These are phyloP conservation scores for Tauraco erythrolophus DNA, from an alignment of 2,113 vertebrate species.

Conservation along the genomic window DNA sequence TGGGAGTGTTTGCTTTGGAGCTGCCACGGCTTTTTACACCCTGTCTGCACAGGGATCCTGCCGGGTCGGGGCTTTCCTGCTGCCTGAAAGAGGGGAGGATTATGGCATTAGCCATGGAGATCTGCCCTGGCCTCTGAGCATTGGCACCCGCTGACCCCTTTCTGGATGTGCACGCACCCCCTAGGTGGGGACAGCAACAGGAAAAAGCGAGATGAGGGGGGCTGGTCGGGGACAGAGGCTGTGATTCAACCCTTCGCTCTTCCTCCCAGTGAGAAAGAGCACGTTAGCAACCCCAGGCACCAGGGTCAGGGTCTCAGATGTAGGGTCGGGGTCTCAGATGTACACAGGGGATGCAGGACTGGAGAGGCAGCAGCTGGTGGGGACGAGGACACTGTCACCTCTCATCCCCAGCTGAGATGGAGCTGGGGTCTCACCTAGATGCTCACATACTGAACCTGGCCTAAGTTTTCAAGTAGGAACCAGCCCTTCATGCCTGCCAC, in stretches of 20 bases:
- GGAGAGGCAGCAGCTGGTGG: neutral
- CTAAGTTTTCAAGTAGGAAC: neutral
- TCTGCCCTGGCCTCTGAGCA: neutral
- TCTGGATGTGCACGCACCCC: neutral
- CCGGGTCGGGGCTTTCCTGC: constrained; percentile 20
- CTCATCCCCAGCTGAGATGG: neutral
- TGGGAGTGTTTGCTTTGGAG: constrained; percentile 74
- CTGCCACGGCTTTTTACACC: constrained; percentile 52
- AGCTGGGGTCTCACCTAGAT: neutral
- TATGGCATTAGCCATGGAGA: constrained; percentile 63
- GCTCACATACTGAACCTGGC: neutral
- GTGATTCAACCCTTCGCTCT: neutral
- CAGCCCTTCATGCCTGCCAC: neutral
- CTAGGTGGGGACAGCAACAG: rapidly evolving
- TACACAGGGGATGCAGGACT: neutral
- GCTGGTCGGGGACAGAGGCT: neutral
- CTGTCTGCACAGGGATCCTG: constrained; percentile 46
- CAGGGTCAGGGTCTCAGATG: neutral
- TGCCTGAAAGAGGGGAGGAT: constrained; percentile 62
- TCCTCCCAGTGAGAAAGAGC: neutral
- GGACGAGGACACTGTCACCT: neutral
- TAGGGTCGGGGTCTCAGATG: neutral
- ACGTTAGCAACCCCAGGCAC: rapidly evolving
- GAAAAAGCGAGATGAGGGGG: neutral
- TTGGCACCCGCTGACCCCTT: neutral